Percentiles rank a stretch among this genome's conserved stretches.
Evolutionary conservation across 2,888 invertebrate genomes (phyloP).

Genomic region (Rotaria socialis): DNA sequence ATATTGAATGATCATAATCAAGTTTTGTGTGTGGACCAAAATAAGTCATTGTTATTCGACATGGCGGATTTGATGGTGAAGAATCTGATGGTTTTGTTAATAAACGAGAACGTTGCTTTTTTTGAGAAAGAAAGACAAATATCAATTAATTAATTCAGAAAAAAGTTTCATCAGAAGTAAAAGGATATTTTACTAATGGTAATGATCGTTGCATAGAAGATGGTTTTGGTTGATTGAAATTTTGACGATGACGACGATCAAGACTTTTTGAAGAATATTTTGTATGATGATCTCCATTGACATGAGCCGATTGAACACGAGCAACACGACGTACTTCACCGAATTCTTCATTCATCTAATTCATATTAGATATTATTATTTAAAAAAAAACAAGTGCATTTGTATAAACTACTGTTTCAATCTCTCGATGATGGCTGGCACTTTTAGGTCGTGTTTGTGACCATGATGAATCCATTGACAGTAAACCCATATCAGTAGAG

Average conservation of each 20-base stretch:
- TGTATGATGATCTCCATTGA: neutral
- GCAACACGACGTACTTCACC: neutral
- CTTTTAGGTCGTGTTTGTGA: neutral
- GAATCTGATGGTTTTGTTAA: neutral
- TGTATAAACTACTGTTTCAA: neutral
- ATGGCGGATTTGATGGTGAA: neutral
- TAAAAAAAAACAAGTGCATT: neutral
- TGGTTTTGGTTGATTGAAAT: neutral
- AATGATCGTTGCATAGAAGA: neutral
- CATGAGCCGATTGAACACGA: conserved; percentile 11
- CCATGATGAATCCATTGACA: neutral
- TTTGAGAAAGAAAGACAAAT: too few relatives aligned
- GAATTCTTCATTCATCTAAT: conserved; percentile 27
- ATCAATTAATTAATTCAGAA: neutral
- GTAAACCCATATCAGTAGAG: neutral
- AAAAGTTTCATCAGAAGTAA: neutral
- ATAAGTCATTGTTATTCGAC: conserved; percentile 22
- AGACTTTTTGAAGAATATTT: neutral
- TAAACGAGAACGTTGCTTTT: neutral
- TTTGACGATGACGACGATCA: neutral
- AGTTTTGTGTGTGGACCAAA: neutral
- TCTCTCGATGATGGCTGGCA: neutral
- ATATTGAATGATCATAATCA: neutral
- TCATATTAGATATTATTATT: neutral
- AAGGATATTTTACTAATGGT: neutral